A percentile compares a stretch with the other conserved stretches of the same genome.
Evolutionary conservation across 2,888 invertebrate species (phyloP).

Genomic region (Andrena dorsata): DNA sequence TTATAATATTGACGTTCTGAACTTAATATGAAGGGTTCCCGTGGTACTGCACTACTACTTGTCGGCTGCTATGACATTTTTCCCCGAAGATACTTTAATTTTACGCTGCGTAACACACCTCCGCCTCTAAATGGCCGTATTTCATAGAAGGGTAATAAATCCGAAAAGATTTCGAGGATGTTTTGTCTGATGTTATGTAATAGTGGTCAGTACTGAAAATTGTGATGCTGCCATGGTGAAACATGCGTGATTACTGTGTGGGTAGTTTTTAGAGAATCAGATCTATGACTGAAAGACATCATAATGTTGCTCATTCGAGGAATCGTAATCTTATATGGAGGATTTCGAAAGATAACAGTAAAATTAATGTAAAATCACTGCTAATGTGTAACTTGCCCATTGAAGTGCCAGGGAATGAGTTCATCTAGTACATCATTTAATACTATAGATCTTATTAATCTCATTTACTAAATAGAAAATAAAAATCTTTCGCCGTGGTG

Average conservation of each 20-base stretch:
- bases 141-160: constrained; percentile 19
- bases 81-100: constrained; percentile 42
- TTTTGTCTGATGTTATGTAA: constrained; percentile 79
- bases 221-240: constrained; percentile 75
- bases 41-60: constrained; percentile 51
- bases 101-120: background rate
- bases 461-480: background rate
- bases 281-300: constrained; percentile 33
- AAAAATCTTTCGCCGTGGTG: background rate
- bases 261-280: constrained; percentile 13
- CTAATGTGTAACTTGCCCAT: background rate
- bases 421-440: background rate
- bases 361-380: background rate
- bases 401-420: background rate
- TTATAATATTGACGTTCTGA: constrained; percentile 44
- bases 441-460: background rate
- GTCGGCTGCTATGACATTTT: constrained; percentile 81
- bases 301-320: background rate
- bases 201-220: constrained; percentile 71
- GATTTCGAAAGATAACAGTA: background rate
- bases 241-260: constrained; percentile 47
- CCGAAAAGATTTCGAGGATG: constrained; percentile 43
- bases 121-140: background rate
- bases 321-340: background rate
- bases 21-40: constrained; percentile 20